Conservation (phyloP, 2,888 invertebrate genomes). For the Stenodema calcarata region DNA sequence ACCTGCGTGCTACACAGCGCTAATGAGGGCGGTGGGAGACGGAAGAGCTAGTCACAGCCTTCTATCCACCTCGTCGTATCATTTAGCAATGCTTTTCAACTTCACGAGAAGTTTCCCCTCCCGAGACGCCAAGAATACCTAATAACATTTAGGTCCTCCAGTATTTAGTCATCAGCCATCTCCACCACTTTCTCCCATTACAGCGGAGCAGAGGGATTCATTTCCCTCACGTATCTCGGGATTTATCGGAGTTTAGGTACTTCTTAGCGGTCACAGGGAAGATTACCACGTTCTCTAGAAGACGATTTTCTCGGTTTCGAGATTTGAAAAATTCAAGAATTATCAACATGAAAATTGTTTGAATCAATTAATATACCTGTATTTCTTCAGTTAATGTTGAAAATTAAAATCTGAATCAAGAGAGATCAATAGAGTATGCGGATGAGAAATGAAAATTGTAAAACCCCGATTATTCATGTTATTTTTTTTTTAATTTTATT, state of each 20-base stretch:
- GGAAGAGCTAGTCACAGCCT: neutral
- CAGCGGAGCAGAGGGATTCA: neutral
- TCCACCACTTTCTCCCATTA: neutral
- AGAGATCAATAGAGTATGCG: no score
- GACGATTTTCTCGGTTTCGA: no score
- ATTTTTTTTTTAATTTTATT: no score
- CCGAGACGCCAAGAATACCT: neutral
- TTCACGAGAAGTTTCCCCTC: neutral
- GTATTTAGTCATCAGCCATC: neutral
- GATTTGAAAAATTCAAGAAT: no score
- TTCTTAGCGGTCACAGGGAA: no score
- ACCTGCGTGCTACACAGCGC: neutral
- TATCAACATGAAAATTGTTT: no score
- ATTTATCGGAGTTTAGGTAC: neutral
- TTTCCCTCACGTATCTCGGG: neutral
- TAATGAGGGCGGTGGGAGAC: neutral
- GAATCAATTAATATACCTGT: no score
- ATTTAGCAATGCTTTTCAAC: neutral
- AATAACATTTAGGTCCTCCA: neutral
- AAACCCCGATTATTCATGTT: no score
- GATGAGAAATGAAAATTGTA: no score
- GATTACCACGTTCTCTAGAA: no score
- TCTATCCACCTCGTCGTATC: neutral
- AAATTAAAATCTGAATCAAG: no score
- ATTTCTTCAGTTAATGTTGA: no score